phyloP scores from a whole-genome alignment of 2,888 invertebrate genomes.

The Eristalinus aeneus region DNA sequence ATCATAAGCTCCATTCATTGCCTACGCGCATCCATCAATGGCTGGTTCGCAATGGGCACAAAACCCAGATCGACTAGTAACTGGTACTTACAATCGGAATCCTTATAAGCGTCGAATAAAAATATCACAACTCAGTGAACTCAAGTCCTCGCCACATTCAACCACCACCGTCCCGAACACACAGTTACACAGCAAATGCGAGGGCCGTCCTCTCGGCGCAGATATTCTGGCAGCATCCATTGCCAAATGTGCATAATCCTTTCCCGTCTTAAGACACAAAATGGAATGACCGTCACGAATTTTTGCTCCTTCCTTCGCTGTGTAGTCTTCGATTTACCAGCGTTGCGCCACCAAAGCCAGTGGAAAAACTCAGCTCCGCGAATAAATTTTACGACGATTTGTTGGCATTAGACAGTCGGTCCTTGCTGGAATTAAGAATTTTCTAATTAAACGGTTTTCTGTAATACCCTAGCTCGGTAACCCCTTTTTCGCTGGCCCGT shows the following conservation, averaged over 20 bases:
- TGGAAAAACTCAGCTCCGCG: conserved; percentile 59
- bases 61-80: neutral
- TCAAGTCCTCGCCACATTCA: neutral
- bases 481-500: conserved; percentile 32
- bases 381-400: conserved; percentile 71
- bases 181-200: neutral
- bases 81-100: conserved; percentile 43
- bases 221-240: conserved; percentile 63
- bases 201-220: neutral
- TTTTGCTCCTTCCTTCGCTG: conserved; percentile 28
- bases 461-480: conserved; percentile 56
- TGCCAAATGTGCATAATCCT: conserved; percentile 70
- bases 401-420: conserved; percentile 67
- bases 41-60: neutral
- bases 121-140: conserved; percentile 52
- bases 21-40: conserved; percentile 59
- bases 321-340: conserved; percentile 34
- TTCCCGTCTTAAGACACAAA: conserved; percentile 74
- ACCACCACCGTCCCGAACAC: neutral
- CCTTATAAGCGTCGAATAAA: conserved; percentile 60
- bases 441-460: conserved; percentile 71
- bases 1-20: conserved; percentile 54
- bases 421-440: conserved; percentile 68
- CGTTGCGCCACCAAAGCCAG: neutral
- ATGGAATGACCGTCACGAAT: conserved; percentile 75